phyloP scores from a whole-genome alignment of 2,797 vertebrate species.

The Cynopterus sphinx region DNA sequence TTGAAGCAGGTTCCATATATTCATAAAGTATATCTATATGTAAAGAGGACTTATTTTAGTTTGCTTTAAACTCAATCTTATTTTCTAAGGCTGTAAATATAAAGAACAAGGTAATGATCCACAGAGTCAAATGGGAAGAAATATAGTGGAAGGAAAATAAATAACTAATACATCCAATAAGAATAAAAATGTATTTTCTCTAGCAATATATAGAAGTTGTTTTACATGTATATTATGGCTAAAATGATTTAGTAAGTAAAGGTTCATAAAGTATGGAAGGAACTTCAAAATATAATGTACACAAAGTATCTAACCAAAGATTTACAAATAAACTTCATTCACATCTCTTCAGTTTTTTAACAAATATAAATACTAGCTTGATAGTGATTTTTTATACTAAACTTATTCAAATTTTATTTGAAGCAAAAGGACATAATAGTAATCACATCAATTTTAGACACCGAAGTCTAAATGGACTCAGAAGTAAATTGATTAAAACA shows the following conservation, averaged over 20 bases:
- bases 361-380: background rate
- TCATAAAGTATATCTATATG: background rate
- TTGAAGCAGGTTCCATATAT: background rate
- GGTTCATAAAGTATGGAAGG: background rate
- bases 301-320: background rate
- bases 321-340: background rate
- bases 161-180: background rate
- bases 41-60: background rate
- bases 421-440: background rate
- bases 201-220: background rate
- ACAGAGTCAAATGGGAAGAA: background rate
- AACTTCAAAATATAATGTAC: background rate
- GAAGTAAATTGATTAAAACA: background rate
- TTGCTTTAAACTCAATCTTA: background rate
- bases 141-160: background rate
- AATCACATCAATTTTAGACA: background rate
- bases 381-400: background rate
- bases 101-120: background rate
- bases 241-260: conserved; percentile 32
- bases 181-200: conserved; percentile 12
- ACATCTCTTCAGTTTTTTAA: background rate
- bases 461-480: background rate
- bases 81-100: background rate
- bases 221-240: background rate
- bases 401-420: conserved; percentile 1